A percentile compares a stretch with the other conserved stretches of the same genome.
Conservation (phyloP, 2,113 vertebrate species). For the Alexandromys fortis region DNA sequence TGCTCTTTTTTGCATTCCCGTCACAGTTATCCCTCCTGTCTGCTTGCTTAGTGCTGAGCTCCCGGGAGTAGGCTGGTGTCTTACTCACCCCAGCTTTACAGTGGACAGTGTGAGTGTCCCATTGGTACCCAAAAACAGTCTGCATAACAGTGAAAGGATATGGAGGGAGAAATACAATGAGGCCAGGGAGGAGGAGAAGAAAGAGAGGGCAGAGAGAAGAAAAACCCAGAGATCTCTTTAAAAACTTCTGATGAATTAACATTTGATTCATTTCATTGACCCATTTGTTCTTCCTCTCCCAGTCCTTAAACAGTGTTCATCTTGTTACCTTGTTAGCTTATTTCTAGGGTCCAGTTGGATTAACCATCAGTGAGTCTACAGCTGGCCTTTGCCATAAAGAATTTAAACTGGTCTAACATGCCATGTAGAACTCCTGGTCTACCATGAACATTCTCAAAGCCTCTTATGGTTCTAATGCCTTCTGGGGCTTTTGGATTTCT, state of each 20-base stretch:
- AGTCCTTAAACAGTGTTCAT: not conserved
- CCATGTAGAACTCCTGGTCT: not conserved
- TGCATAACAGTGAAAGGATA: not conserved
- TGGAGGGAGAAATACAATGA: not conserved
- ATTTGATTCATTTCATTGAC: conserved; percentile 21
- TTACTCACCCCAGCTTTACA: not conserved
- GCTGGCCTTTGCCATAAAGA: not conserved
- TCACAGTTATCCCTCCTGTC: not conserved
- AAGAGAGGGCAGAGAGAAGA: not conserved
- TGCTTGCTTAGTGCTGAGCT: not conserved
- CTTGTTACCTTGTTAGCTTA: not conserved
- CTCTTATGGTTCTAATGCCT: not conserved
- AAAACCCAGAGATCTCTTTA: not conserved
- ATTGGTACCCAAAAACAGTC: not conserved
- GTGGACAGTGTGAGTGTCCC: not conserved
- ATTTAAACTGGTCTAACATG: not conserved
- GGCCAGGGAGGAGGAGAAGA: not conserved
- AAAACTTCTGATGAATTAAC: not conserved
- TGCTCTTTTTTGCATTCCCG: fast-evolving
- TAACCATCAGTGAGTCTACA: not conserved
- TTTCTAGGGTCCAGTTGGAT: not conserved
- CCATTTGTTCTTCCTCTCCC: conserved; percentile 13
- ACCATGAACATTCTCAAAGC: not conserved
- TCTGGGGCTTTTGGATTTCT: not conserved
- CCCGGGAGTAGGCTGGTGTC: too few relatives aligned